Percentiles rank a stretch among this genome's conserved stretches.
These are phyloP conservation scores for Dryomyza anilis DNA, from an alignment of 2,888 invertebrate species.

Conservation along the genomic window DNA sequence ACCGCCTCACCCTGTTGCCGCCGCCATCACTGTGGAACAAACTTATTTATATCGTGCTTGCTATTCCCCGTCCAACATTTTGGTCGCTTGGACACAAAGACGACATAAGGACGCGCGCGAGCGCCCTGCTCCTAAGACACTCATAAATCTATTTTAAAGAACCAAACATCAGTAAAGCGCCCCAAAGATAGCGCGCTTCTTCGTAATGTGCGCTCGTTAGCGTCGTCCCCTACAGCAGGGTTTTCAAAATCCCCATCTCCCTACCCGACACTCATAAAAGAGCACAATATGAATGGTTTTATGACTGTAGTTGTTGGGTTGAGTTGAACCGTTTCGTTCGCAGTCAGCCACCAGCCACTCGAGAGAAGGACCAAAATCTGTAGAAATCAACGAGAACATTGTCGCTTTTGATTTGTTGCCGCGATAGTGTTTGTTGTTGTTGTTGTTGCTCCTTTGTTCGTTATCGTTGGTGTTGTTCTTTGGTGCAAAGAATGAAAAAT, in stretches of 20 bases:
- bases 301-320: too few relatives aligned
- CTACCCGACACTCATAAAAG: background rate
- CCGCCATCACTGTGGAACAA: background rate
- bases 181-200: slow-evolving; percentile 30
- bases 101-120: background rate
- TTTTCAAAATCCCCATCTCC: background rate
- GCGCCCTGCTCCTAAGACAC: slow-evolving; percentile 37
- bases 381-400: slow-evolving; percentile 21
- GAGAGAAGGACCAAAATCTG: background rate
- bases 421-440: background rate
- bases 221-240: slow-evolving; percentile 11
- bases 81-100: background rate
- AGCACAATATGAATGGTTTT: too few relatives aligned
- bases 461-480: background rate
- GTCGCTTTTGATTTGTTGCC: slow-evolving; percentile 20
- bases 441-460: background rate
- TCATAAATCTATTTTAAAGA: slow-evolving; percentile 55
- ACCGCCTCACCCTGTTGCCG: background rate
- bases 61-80: background rate
- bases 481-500: too few relatives aligned
- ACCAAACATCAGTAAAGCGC: slow-evolving; percentile 38
- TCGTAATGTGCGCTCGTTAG: slow-evolving; percentile 56
- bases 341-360: background rate
- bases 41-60: background rate
- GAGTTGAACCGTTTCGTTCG: too few relatives aligned